These are phyloP conservation scores for Pituophis catenifer DNA, from an alignment of 2,113 vertebrate species.

Conservation along the genomic window DNA sequence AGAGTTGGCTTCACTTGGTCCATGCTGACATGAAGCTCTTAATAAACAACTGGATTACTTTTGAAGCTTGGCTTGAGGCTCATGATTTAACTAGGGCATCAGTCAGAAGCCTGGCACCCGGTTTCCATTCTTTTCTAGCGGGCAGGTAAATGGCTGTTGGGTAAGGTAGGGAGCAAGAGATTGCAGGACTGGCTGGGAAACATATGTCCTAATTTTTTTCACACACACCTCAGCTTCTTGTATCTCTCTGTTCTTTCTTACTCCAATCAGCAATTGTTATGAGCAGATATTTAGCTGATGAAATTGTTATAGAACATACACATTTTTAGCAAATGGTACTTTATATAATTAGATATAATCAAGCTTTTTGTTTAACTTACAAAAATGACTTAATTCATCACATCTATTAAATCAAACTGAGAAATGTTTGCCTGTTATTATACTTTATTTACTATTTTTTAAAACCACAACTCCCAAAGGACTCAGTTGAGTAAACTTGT, in stretches of 20 bases:
- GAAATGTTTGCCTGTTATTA: background rate
- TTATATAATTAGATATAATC: background rate
- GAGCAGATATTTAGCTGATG: background rate
- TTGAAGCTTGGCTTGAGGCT: too few species aligned
- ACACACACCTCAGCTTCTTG: background rate
- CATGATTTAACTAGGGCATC: too few species aligned
- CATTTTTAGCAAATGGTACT: background rate
- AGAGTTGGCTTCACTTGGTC: too few species aligned
- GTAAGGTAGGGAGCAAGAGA: background rate
- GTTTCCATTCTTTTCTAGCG: background rate
- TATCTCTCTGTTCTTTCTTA: background rate
- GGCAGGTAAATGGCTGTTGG: background rate
- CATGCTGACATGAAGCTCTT: too few species aligned
- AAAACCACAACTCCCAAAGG: background rate
- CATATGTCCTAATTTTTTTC: background rate
- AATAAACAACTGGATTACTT: too few species aligned
- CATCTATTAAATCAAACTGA: background rate
- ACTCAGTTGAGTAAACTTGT: background rate
- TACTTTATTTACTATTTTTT: background rate
- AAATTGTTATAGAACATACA: background rate
- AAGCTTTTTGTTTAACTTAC: background rate
- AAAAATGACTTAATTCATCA: background rate
- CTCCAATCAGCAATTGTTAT: background rate
- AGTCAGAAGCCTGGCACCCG: too few species aligned
- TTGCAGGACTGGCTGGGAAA: background rate